Conservation (phyloP, 1,140 invertebrate genomes). For the Brevipalpus yothersi region DNA sequence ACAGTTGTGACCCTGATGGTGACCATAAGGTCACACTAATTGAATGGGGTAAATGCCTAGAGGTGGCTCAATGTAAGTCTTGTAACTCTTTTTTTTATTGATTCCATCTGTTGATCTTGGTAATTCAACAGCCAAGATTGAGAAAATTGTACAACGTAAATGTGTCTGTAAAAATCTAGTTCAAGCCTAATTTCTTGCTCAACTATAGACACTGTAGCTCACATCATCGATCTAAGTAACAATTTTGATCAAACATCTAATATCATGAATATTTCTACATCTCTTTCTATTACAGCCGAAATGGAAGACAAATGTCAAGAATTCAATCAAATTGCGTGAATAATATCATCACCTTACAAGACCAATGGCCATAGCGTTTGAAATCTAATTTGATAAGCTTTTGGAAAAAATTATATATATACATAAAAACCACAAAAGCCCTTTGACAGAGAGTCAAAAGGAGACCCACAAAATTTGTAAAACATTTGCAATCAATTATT, state of each 20-base stretch:
- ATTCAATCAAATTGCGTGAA: neutral
- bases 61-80: conserved; percentile 38
- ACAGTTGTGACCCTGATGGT: conserved; percentile 55
- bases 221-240: neutral
- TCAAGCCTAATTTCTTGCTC: too few relatives aligned
- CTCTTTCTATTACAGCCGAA: conserved; percentile 2
- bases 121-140: neutral
- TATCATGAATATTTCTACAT: neutral
- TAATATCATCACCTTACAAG: neutral
- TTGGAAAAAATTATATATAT: too few relatives aligned
- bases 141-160: neutral
- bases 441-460: too few relatives aligned
- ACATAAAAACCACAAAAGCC: too few relatives aligned
- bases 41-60: conserved; percentile 76
- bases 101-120: neutral
- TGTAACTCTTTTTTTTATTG: neutral
- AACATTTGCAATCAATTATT: too few relatives aligned
- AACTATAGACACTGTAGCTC: too few relatives aligned
- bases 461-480: too few relatives aligned
- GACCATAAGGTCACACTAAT: conserved; percentile 60
- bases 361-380: neutral
- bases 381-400: too few relatives aligned
- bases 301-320: conserved; percentile 7
- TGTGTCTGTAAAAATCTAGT: too few relatives aligned
- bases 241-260: neutral